Evolutionary conservation across 2,888 invertebrate genomes (phyloP), one percentile per base, ranked within the genome.

Genomic region (Liopterus haemorrhoidalis): DNA sequence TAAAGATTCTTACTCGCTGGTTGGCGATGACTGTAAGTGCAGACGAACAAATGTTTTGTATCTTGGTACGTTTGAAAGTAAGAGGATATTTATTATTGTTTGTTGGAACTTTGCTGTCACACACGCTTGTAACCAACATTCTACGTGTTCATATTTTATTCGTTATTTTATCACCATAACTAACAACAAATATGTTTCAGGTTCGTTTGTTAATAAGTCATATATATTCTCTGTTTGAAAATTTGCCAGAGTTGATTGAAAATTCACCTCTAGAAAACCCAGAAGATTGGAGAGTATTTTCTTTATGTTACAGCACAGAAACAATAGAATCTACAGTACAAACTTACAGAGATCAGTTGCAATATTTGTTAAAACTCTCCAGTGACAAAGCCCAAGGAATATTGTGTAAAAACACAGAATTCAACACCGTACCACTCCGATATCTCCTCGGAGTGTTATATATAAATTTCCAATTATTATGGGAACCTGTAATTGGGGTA

Each of bases 381-480:
- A 81, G 76, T 46, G 76, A 78, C 32, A 74, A 78, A 12, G 73
- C 74, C 53, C 72, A 74, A 50, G 63, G 66, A 40, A 51, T 61
- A 14, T 59, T 80, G 47, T 71, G 72, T 3, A 73, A 75, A 57
- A 67, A 74, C 35, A 72, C 76, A 0, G 72, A 73, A 4, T 82
- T 75, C 54, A 72, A 75, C 57, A 68, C 76, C 54, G 77, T 85
- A 57, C 79, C 85, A 0, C 62, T 96, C 14, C 74, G 82, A 49
- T 91, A 86, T 58, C 73, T 94, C 57, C 72, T 94, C 21, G 92
- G 94, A 2, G 75, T 81, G 47, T 70, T 94, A 36, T 88, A 86
- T 64, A 73, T 86, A 14, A 94, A 94, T 64, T 94, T 96, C 59
- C 85, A 87, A 55, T 70, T 91, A 9, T 64, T 96, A 0, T 95